Percentiles rank a stretch among this genome's conserved stretches.
These are phyloP conservation scores for Temnothorax curvispinosus DNA, from an alignment of 1,140 invertebrate genomes.

Conservation along the genomic window DNA sequence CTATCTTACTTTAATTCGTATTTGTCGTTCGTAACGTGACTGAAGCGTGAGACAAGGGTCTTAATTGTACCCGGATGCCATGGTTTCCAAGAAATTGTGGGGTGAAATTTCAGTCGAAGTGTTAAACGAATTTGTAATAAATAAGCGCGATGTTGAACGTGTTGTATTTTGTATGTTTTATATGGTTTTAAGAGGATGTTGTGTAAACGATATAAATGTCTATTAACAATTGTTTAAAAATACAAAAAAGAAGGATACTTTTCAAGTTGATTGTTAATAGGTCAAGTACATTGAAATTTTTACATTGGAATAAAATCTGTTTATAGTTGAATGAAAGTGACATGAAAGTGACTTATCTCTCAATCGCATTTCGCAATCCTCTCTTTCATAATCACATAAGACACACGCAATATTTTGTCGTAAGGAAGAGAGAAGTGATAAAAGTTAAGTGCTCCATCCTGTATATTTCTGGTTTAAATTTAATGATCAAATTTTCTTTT, in stretches of 20 bases:
- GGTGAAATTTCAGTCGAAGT: constrained; percentile 25
- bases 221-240: neutral
- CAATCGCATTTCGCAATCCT: neutral
- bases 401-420: constrained; percentile 5
- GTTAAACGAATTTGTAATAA: neutral
- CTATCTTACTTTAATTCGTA: neutral
- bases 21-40: neutral
- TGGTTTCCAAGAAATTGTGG: constrained; percentile 23
- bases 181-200: neutral
- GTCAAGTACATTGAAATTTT: neutral
- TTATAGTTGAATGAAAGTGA: neutral
- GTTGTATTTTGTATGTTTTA: neutral
- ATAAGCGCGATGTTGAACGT: neutral
- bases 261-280: neutral
- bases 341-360: neutral
- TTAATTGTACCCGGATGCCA: constrained; percentile 4
- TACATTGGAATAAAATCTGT: neutral
- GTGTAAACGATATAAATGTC: constrained; percentile 23
- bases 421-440: constrained; percentile 57
- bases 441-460: constrained; percentile 36
- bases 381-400: constrained; percentile 17
- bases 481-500: constrained; percentile 40
- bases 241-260: neutral
- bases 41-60: neutral
- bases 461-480: constrained; percentile 45